Evolutionary conservation across 1,140 invertebrate species (phyloP), one percentile per base, ranked within the genome.

Genomic region (Ostrea denselamellosa): DNA sequence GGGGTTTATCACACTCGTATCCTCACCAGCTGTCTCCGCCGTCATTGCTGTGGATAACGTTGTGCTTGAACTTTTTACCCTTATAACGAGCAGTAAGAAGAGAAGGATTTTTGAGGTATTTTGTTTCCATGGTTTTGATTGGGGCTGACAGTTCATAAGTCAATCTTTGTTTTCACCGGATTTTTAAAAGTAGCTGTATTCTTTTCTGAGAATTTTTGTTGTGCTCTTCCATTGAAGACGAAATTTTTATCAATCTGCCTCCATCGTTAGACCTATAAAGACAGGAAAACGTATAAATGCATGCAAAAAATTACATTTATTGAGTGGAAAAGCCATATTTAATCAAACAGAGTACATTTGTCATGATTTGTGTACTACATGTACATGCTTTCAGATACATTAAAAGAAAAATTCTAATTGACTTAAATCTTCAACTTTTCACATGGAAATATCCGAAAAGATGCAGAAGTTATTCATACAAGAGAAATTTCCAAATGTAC

Each of bases 11-110:
- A 25, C 8, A 0, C 25, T 12, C 2, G 9, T 71, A 2, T 12
- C 28, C 0, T 22, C 8, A 14, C 12, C 28, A 14, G n/a, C 0
- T 28, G n/a, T 22, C 25, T n/a, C 65, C 25, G 25, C 25, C 25
- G 65, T n/a, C 25, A 22, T 68, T 68, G 68, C 9, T 71, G 14
- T 25, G 8, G 68, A 25, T 10, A 12, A 22, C 8, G 22, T 10
- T 71, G 65, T 71, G 25, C 68, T 71, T 71, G 68, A 71, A 71
- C 68, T 71, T 71, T 71, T 22, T 71, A 25, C 68, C 68, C 25
- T 28, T 71, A 25, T 71, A 71, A 71, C 28, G 68, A 71, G 22
- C 68, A 22, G 25, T 14, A 71, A 71, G 68, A 71, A 71, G 68
- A 71, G 68, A 34, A 71, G 22, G 12, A 34, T 71, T 25, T 25